Evolutionary conservation across 2,888 invertebrate genomes (phyloP), one percentile per base, ranked within the genome.

Genomic region (Agrochola circellaris): DNA sequence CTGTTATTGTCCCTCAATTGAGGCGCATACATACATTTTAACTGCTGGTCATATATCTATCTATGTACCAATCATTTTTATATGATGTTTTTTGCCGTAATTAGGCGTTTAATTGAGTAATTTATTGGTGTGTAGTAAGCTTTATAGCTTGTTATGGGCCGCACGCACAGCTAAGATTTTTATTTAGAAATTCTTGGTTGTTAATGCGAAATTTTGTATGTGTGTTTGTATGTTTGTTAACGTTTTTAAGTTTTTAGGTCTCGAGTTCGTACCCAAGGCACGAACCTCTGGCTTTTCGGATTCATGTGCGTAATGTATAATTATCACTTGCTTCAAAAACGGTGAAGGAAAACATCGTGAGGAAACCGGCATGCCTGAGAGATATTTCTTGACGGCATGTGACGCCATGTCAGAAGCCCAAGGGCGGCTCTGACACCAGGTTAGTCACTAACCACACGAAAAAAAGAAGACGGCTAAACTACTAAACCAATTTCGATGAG

Each of bases 1-100:
- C 90, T 92, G 94, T 94, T 93, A 94, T 94, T 94, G 94, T 94
- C 90, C 88, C 92, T 94, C 95, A 95, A 96, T 96, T 96, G 95
- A 93, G 91, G 86, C 89, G 90, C 92, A 91, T 93, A 93, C 30
- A 60, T 93, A 89, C 81, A 86, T 92, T 93, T 93, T 94, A 95
- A 95, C 93, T 93, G 92, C 90, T 89, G 86, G 92, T 91, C 90
- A 90, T 94, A 94, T 94, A 92, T 95, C 94, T 94, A 93, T 95
- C 91, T 85, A 80, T 80, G 79, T 77, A 83, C 69, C 70, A 13
- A 72, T 78, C 82, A 88, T 88, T 87, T 89, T 88, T 87, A 89
- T 70, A 76, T 78, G 79, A 69, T 77, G 76, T 90, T 95, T 95
- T 95, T 95, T 94, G 89, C 88, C 85, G 88, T 92, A 92, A 93